Conservation (phyloP, 1,140 invertebrate species). For the Trissolcus basalis region DNA sequence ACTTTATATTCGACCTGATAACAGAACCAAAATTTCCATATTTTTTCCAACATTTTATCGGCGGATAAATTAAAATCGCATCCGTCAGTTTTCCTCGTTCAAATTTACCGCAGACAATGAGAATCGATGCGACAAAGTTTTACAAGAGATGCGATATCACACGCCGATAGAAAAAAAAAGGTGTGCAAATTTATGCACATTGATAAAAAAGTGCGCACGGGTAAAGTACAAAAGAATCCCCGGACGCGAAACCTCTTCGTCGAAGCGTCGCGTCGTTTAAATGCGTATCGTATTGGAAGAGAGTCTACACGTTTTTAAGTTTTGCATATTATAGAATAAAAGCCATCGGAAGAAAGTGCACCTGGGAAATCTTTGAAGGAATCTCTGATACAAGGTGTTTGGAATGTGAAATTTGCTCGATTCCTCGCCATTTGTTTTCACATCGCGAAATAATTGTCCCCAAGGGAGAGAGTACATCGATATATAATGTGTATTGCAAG, state of each 20-base stretch:
- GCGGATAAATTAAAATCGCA: no score
- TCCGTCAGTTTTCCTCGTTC: no score
- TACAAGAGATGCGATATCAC: neutral
- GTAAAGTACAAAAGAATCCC: neutral
- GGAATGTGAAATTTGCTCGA: slow-evolving; percentile 31
- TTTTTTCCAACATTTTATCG: no score
- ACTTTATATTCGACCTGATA: no score
- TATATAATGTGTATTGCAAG: slow-evolving; percentile 14
- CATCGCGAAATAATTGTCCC: slow-evolving; percentile 40
- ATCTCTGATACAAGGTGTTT: slow-evolving; percentile 16
- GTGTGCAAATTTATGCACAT: neutral
- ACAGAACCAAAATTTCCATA: no score
- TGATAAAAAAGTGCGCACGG: neutral
- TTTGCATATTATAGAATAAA: slow-evolving; percentile 34
- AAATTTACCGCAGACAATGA: no score
- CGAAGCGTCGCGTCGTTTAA: neutral
- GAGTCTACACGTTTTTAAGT: slow-evolving; percentile 20
- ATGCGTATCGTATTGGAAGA: neutral
- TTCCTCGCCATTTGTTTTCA: slow-evolving; percentile 22
- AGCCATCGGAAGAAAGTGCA: slow-evolving; percentile 9
- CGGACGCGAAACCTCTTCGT: neutral
- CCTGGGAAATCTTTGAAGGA: slow-evolving; percentile 34
- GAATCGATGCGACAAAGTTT: no score
- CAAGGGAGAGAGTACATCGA: slow-evolving; percentile 10
- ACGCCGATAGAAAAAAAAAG: neutral